phyloP scores from a whole-genome alignment of 2,888 invertebrate genomes.

The Tuta absoluta region DNA sequence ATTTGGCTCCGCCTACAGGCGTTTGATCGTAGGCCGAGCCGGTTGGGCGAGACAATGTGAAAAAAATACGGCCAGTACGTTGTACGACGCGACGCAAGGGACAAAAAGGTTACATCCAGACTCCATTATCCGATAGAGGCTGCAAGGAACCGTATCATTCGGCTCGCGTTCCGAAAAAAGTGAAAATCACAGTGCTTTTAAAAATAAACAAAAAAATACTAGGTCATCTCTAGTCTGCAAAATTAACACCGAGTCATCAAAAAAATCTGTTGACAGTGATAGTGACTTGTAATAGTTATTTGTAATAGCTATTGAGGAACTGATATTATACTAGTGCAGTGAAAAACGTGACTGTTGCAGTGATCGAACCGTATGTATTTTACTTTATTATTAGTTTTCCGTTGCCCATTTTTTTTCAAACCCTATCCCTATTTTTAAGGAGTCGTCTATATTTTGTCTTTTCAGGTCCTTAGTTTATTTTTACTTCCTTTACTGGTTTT shows the following conservation, averaged over 20 bases:
- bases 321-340: constrained; percentile 38
- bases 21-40: constrained; percentile 54
- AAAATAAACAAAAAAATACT: constrained; percentile 32
- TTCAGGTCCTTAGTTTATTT: too few species aligned
- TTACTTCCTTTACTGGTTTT: too few species aligned
- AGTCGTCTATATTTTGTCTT: too few species aligned
- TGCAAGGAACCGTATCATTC: constrained; percentile 64
- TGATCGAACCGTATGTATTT: constrained; percentile 31
- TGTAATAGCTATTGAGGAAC: constrained; percentile 40
- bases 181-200: constrained; percentile 60
- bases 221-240: constrained; percentile 52
- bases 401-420: neutral
- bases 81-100: constrained; percentile 58
- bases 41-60: constrained; percentile 65
- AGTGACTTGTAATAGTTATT: constrained; percentile 45
- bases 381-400: constrained; percentile 9
- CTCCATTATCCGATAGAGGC: constrained; percentile 60
- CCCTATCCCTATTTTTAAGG: neutral
- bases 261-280: constrained; percentile 52
- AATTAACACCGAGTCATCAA: constrained; percentile 52
- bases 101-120: constrained; percentile 67
- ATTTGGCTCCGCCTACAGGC: constrained; percentile 57
- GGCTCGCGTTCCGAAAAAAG: constrained; percentile 49
- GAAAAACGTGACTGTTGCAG: constrained; percentile 38
- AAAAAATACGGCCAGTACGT: constrained; percentile 56